Evolutionary conservation across 64 coral and sea anemone species (phyloP), one percentile per base, ranked within the genome.

Genomic region (Montipora cactus): DNA sequence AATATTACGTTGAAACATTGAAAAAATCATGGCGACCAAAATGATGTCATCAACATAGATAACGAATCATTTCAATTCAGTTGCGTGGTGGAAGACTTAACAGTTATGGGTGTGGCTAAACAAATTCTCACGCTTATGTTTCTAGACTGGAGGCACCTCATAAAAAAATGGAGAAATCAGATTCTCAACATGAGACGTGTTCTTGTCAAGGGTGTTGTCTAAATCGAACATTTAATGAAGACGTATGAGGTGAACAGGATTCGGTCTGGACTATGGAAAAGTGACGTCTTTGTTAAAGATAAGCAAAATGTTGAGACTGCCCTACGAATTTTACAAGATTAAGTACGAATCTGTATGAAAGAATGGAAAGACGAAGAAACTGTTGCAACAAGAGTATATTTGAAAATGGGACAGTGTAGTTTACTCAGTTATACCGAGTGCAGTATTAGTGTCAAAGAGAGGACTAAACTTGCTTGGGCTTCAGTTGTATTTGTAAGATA

Each of bases 251-350:
- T 47, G 18, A 47, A 93, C 16, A 88, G 67, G 67, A 88, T 93
- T 28, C 12, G 77, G 61, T 88, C 59, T 6, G 77, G 84, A 16
- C 37, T 93, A 37, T 88, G 92, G 83, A 93, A 93, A 74, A 88
- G 77, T 49, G 92, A 93, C 28, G 84, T 93, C 50, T 88, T 88
- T 75, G 84, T 93, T 12, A 88, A 80, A 71, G 92, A 93, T 51
- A 93, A 93, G 47, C 84, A 93, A 55, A 93, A 93, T 87, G 92
- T 93, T 67, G 45, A 80, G 5, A 85, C 92, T 57, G 92, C 92
- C 62, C 49, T 81, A 21, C 21, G 84, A 48, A 88, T 88, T 28
- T 28, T 94, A 19, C 59, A 78, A 79, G 8, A 59, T 5, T 49
- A 79, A 49, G 82, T 87, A n/a, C 91, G 84, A 7, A 45, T 79